These are phyloP conservation scores for Catalaphyllia jardinei DNA, from an alignment of 64 coral and sea anemone species.

Conservation along the genomic window DNA sequence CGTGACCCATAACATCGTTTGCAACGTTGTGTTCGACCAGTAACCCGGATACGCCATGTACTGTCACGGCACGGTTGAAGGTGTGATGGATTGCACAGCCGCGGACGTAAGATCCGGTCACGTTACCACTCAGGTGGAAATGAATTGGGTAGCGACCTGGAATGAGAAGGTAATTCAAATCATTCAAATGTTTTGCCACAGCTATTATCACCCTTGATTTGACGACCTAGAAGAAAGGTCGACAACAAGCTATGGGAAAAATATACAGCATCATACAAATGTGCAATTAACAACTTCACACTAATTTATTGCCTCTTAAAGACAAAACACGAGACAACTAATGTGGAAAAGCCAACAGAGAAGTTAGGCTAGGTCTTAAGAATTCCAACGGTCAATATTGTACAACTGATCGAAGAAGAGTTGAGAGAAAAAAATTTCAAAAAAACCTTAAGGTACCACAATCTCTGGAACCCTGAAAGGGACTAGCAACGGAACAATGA, in stretches of 20 bases:
- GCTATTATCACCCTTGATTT: background rate
- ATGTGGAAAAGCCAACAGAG: too few relatives aligned
- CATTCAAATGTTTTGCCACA: background rate
- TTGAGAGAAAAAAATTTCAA: too few relatives aligned
- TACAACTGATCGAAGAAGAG: too few relatives aligned
- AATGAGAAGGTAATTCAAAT: background rate
- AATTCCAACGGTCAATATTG: too few relatives aligned
- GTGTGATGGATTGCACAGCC: constrained; percentile 89
- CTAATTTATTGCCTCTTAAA: too few relatives aligned
- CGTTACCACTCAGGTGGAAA: constrained; percentile 87
- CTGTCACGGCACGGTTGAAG: constrained; percentile 86
- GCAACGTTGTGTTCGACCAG: constrained; percentile 80
- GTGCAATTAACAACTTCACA: too few relatives aligned
- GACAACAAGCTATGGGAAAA: background rate
- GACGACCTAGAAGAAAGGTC: background rate
- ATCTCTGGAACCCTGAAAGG: too few relatives aligned
- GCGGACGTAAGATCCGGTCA: constrained; percentile 79
- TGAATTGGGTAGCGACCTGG: constrained; percentile 89
- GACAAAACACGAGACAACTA: too few relatives aligned
- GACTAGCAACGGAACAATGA: too few relatives aligned
- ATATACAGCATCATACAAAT: too few relatives aligned
- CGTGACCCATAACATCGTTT: constrained; percentile 78
- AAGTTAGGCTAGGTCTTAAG: too few relatives aligned
- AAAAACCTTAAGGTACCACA: too few relatives aligned
- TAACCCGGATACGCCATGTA: constrained; percentile 75